These are phyloP conservation scores for Lucifuga dentata DNA, from an alignment of 2,113 vertebrate genomes.

Conservation along the genomic window DNA sequence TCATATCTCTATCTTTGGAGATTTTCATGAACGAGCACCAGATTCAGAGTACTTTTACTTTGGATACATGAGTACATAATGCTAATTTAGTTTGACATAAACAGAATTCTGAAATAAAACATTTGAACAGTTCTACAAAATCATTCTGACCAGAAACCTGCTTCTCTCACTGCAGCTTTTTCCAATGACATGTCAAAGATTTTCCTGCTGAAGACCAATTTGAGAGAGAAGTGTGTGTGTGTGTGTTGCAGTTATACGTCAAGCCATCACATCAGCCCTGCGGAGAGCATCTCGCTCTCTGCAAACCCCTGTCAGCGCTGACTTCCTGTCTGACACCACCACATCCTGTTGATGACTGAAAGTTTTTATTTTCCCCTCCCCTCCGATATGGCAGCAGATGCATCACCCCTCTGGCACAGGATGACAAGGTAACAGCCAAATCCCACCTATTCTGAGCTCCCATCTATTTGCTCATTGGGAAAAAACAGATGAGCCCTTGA, in stretches of 20 bases:
- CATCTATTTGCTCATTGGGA: slow-evolving; percentile 46
- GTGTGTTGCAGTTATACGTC: background rate
- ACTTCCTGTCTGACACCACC: slow-evolving; percentile 82
- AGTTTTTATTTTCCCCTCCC: slow-evolving; percentile 17
- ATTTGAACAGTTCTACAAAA: no score
- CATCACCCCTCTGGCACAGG: slow-evolving; percentile 38
- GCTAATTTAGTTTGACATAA: no score
- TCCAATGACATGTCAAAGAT: background rate
- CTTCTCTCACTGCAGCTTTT: no score
- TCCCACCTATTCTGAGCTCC: slow-evolving; percentile 54
- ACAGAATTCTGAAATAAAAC: no score
- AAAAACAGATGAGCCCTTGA: slow-evolving; percentile 50
- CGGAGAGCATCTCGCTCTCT: slow-evolving; percentile 23
- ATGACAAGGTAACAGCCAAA: slow-evolving; percentile 48
- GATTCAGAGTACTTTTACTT: no score
- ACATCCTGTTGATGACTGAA: slow-evolving; percentile 79
- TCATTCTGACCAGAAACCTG: no score
- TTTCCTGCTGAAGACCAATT: background rate
- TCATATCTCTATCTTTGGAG: no score
- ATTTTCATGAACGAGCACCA: no score
- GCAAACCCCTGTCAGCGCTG: slow-evolving; percentile 33
- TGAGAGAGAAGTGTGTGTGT: background rate
- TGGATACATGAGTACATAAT: no score
- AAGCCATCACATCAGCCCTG: background rate
- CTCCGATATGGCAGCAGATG: slow-evolving; percentile 54